These are phyloP conservation scores for Acanthosoma haemorrhoidale DNA, from an alignment of 2,888 invertebrate species.

Conservation along the genomic window DNA sequence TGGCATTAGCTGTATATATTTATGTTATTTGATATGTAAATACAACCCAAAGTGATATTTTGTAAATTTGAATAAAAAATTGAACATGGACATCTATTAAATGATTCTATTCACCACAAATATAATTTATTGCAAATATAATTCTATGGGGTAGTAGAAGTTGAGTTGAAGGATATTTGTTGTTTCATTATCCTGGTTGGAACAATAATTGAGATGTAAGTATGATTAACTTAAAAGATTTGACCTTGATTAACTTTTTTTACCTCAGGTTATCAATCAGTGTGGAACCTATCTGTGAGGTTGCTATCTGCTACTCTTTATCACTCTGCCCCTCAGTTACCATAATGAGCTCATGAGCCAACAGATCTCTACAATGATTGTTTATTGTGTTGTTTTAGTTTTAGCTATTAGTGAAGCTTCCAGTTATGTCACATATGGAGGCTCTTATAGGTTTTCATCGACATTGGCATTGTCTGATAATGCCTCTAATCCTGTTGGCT, in stretches of 20 bases:
- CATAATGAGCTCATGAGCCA: neutral
- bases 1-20: no score
- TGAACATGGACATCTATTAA: no score
- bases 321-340: neutral
- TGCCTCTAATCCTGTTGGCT: slow-evolving; percentile 18
- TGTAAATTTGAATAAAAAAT: no score
- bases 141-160: no score
- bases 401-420: neutral
- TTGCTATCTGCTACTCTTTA: neutral
- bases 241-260: slow-evolving; percentile 18
- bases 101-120: no score
- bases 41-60: no score
- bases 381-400: neutral
- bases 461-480: neutral
- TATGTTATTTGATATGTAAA: no score
- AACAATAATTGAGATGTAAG: no score
- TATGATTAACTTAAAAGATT: slow-evolving; percentile 1
- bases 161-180: no score
- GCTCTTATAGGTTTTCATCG: neutral
- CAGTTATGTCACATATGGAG: neutral
- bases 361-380: neutral
- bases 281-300: neutral
- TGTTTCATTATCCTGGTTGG: no score
- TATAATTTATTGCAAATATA: no score
- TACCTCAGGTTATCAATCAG: slow-evolving; percentile 18